phyloP scores from a whole-genome alignment of 2,888 invertebrate genomes.

The Exocentrus adspersus region DNA sequence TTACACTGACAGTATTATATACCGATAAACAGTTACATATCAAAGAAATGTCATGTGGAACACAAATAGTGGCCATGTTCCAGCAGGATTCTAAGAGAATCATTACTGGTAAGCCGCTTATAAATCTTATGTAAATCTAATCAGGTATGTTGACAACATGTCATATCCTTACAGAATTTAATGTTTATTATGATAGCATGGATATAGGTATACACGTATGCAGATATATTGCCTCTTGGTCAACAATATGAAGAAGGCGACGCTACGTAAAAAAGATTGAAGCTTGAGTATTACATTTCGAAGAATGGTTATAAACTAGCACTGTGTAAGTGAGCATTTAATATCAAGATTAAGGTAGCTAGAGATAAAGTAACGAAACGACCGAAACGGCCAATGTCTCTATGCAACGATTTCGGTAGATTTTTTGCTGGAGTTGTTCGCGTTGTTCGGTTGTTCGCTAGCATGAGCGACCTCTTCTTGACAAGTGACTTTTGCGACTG shows the following conservation, averaged over 20 bases:
- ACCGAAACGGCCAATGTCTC: too few species aligned
- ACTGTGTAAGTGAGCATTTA: too few species aligned
- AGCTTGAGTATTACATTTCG: slow-evolving; percentile 13
- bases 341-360: too few species aligned
- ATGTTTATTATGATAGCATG: slow-evolving; percentile 25
- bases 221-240: slow-evolving; percentile 20
- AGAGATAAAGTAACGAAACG: too few species aligned
- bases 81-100: not conserved
- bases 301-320: slow-evolving; percentile 14
- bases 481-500: too few species aligned
- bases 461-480: too few species aligned
- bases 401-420: too few species aligned
- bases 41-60: slow-evolving; percentile 4
- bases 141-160: slow-evolving; percentile 29
- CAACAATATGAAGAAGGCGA: slow-evolving; percentile 20
- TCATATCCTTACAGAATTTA: slow-evolving; percentile 17
- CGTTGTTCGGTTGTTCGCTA: too few species aligned
- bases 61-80: slow-evolving; percentile 10
- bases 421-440: too few species aligned
- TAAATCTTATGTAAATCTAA: slow-evolving; percentile 28
- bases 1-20: slow-evolving; percentile 4
- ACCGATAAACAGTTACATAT: not conserved
- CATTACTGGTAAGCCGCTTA: slow-evolving; percentile 22
- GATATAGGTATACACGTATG: slow-evolving; percentile 8
- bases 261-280: slow-evolving; percentile 8